Evolutionary conservation across 2,888 invertebrate genomes (phyloP).

Genomic region (Tyria jacobaeae): DNA sequence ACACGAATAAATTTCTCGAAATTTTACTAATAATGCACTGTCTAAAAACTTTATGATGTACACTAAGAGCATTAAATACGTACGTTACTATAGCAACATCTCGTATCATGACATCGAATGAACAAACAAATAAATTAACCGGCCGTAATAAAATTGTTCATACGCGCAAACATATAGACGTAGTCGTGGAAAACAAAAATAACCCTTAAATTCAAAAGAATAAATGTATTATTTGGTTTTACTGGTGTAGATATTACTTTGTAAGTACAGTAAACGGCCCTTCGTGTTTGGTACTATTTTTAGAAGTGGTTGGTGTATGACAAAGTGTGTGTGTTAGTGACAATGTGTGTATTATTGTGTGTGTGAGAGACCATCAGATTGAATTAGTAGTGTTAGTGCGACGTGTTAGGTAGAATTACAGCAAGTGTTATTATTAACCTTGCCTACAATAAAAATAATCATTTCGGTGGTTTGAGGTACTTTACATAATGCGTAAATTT

Average conservation of each 20-base stretch:
- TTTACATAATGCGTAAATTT: conserved; percentile 3
- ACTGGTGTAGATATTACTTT: conserved; percentile 29
- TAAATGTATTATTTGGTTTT: conserved; percentile 33
- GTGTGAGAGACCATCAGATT: conserved; percentile 49
- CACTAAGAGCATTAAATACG: conserved; percentile 17
- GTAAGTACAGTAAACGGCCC: conserved; percentile 61
- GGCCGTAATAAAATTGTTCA: conserved; percentile 63
- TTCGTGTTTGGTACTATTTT: conserved; percentile 61
- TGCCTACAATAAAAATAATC: conserved; percentile 19
- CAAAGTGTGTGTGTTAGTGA: conserved; percentile 18
- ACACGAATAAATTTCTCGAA: not conserved
- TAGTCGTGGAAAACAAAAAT: conserved; percentile 13
- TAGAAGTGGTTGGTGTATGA: conserved; percentile 37
- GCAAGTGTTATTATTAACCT: conserved; percentile 22
- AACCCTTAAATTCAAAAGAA: accelerated
- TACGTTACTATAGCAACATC: conserved; percentile 24
- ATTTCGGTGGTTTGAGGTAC: conserved; percentile 12
- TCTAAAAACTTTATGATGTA: conserved; percentile 16
- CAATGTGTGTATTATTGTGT: conserved; percentile 13
- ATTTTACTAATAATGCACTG: conserved; percentile 3
- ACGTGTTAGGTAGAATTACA: conserved; percentile 21
- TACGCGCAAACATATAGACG: conserved; percentile 42
- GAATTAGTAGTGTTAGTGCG: conserved; percentile 44
- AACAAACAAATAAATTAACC: conserved; percentile 70
- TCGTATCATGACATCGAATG: conserved; percentile 53